These are phyloP conservation scores for Plagodis dolabraria DNA, from an alignment of 2,888 invertebrate genomes.

Conservation along the genomic window DNA sequence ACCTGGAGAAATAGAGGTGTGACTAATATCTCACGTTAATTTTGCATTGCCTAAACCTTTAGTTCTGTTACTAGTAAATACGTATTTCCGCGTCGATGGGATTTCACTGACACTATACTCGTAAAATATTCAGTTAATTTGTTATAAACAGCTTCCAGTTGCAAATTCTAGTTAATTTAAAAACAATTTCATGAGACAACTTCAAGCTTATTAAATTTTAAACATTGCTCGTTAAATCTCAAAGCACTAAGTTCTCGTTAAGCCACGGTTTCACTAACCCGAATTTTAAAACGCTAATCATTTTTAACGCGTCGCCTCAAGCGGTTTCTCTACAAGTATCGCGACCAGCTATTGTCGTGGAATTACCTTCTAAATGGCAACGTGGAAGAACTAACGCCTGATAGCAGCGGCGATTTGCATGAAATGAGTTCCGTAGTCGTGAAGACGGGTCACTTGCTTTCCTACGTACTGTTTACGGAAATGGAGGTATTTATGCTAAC, in stretches of 20 bases:
- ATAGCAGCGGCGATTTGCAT: slow-evolving; percentile 36
- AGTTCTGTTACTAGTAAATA: too few relatives aligned
- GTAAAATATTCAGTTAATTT: too few relatives aligned
- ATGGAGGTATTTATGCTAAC: slow-evolving; percentile 16
- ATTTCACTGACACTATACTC: too few relatives aligned
- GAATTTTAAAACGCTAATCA: slow-evolving; percentile 65
- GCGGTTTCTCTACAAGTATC: slow-evolving; percentile 19
- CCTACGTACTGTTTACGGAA: slow-evolving; percentile 7
- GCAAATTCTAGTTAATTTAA: too few relatives aligned
- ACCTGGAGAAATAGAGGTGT: too few relatives aligned
- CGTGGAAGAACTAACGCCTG: slow-evolving; percentile 45
- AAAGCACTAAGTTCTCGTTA: slow-evolving; percentile 34
- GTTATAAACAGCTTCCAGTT: too few relatives aligned
- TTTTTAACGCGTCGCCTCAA: slow-evolving; percentile 57
- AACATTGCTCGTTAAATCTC: slow-evolving; percentile 21
- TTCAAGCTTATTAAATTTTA: slow-evolving; percentile 17
- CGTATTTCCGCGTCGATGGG: too few relatives aligned
- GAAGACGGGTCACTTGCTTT: slow-evolving; percentile 14
- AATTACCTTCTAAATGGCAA: slow-evolving; percentile 56
- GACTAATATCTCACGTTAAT: too few relatives aligned
- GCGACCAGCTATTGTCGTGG: slow-evolving; percentile 54
- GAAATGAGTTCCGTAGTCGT: slow-evolving; percentile 23
- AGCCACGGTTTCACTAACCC: slow-evolving; percentile 52
- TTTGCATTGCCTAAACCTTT: too few relatives aligned
- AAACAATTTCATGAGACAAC: too few relatives aligned